Conservation (phyloP, 2,113 vertebrate species). For the Pachycephala philippinensis region DNA sequence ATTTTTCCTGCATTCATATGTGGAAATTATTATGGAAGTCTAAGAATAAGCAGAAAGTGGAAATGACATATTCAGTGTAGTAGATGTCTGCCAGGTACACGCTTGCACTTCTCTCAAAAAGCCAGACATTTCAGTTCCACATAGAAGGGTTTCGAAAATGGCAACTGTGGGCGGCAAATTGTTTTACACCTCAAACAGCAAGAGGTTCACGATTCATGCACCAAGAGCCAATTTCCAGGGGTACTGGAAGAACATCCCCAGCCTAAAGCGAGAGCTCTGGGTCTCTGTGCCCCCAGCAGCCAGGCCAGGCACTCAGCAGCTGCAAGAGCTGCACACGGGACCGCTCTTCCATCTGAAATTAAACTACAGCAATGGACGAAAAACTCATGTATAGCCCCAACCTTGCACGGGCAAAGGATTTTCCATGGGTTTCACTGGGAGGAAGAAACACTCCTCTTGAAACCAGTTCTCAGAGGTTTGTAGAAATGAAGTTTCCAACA, state of each 20-base stretch:
- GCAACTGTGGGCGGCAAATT: not conserved
- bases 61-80: not conserved
- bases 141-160: not conserved
- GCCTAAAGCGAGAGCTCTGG: not conserved
- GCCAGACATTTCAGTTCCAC: not conserved
- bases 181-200: constrained; percentile 5
- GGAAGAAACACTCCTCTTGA: not conserved
- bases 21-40: constrained; percentile 55
- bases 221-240: not conserved
- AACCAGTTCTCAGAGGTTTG: not conserved
- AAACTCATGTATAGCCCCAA: fast-evolving
- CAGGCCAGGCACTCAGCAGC: not conserved
- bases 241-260: not conserved
- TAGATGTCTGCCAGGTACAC: constrained; percentile 20
- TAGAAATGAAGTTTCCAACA: not conserved
- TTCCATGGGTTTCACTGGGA: not conserved
- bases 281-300: not conserved
- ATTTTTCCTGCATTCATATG: constrained; percentile 31
- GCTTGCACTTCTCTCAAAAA: not conserved
- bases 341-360: not conserved
- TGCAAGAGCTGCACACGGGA: not conserved
- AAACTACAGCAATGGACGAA: not conserved
- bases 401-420: not conserved
- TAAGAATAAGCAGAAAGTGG: constrained; percentile 8
- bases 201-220: not conserved